Percentiles rank a stretch among this genome's conserved stretches.
Conservation (phyloP, 2,888 invertebrate genomes). For the Melanostoma mellinum region DNA sequence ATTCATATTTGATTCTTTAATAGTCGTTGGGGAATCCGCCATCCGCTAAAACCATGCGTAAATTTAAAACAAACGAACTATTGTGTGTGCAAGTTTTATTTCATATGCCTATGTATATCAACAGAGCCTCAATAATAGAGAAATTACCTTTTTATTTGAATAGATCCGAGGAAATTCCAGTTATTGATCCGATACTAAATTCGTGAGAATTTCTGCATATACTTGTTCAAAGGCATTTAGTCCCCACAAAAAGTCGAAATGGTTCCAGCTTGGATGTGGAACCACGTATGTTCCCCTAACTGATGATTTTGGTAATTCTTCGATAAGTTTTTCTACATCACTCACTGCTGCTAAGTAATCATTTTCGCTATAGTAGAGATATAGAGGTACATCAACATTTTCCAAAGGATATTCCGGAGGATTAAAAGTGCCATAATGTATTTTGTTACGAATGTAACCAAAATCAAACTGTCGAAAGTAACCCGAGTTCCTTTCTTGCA, state of each 20-base stretch:
- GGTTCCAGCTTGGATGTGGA: slow-evolving; percentile 82
- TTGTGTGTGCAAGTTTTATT: too few relatives aligned
- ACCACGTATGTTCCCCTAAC: slow-evolving; percentile 83
- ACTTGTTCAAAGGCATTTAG: slow-evolving; percentile 84
- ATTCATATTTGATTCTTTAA: too few relatives aligned
- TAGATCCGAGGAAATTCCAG: too few relatives aligned
- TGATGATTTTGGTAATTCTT: slow-evolving; percentile 81
- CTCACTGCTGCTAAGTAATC: slow-evolving; percentile 85
- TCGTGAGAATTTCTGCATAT: slow-evolving; percentile 77
- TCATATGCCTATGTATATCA: too few relatives aligned
- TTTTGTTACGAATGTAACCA: slow-evolving; percentile 80
- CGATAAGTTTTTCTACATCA: slow-evolving; percentile 83
- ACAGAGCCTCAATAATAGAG: too few relatives aligned
- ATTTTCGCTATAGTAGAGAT: slow-evolving; percentile 84
- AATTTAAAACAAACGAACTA: too few relatives aligned
- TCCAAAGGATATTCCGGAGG: slow-evolving; percentile 83
- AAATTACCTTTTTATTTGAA: too few relatives aligned
- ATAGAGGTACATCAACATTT: slow-evolving; percentile 82
- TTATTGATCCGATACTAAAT: slow-evolving; percentile 6
- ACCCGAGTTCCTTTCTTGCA: slow-evolving; percentile 78
- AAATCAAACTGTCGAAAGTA: slow-evolving; percentile 81
- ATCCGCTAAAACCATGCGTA: too few relatives aligned
- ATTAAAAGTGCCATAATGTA: slow-evolving; percentile 80
- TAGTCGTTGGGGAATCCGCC: too few relatives aligned
- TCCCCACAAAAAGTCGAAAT: slow-evolving; percentile 85